Evolutionary conservation across 2,797 vertebrate species (phyloP).

Genomic region (Melanogrammus aeglefinus): DNA sequence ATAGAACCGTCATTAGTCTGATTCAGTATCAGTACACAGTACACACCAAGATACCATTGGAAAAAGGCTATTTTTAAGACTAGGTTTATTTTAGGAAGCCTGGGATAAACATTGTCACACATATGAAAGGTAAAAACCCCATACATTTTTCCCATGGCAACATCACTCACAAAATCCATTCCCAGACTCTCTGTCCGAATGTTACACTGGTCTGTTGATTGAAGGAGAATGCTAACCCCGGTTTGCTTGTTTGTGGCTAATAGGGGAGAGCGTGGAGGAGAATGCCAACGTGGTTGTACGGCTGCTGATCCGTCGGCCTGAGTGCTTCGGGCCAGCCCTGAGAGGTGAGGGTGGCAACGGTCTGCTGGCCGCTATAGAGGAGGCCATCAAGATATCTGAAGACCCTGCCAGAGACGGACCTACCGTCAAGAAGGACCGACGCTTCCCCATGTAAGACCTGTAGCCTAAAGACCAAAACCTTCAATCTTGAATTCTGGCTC

Average conservation of each 20-base stretch:
- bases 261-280: constrained; percentile 94
- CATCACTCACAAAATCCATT: background rate
- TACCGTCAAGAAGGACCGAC: constrained; percentile 86
- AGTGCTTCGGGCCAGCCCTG: constrained; percentile 92
- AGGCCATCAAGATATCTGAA: constrained; percentile 93
- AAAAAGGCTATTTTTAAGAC: background rate
- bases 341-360: constrained; percentile 91
- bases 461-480: background rate
- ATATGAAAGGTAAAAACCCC: too few relatives aligned
- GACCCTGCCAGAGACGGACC: constrained; percentile 91
- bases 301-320: constrained; percentile 88
- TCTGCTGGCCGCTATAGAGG: constrained; percentile 88
- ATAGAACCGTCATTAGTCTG: background rate
- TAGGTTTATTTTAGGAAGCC: too few relatives aligned
- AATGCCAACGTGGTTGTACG: constrained; percentile 94
- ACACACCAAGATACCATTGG: background rate
- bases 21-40: background rate
- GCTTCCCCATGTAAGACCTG: constrained; percentile 81
- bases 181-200: background rate
- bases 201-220: background rate
- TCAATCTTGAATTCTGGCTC: background rate
- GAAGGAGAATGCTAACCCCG: background rate
- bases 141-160: background rate
- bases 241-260: background rate
- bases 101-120: too few relatives aligned